Conservation (phyloP, 2,888 invertebrate species). For the Netelia virgata region DNA sequence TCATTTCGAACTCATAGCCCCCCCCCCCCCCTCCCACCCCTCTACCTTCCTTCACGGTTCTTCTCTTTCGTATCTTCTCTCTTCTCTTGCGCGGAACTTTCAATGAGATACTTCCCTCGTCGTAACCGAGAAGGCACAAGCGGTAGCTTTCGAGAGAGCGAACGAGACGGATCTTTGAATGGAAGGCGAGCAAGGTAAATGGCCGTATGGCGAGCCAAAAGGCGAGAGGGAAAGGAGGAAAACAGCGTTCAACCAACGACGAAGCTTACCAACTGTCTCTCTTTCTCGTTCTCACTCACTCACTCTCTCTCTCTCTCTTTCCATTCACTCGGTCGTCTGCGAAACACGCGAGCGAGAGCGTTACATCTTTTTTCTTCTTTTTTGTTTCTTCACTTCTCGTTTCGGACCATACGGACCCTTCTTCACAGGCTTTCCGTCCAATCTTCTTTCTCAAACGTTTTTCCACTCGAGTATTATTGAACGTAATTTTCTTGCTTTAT, state of each 20-base stretch:
- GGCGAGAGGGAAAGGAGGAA: slow-evolving; percentile 4
- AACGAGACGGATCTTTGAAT: slow-evolving; percentile 41
- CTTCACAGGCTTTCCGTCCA: neutral
- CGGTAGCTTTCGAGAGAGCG: slow-evolving; percentile 16
- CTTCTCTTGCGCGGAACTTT: slow-evolving; percentile 14
- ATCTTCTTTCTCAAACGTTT: slow-evolving; percentile 1
- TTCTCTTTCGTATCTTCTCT: slow-evolving; percentile 11
- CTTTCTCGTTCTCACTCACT: slow-evolving; percentile 26
- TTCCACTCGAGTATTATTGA: slow-evolving; percentile 1
- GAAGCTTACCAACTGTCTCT: slow-evolving; percentile 11
- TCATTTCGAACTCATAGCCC: slow-evolving; percentile 3
- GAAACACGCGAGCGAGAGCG: neutral
- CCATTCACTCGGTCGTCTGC: slow-evolving; percentile 27
- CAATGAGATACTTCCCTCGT: slow-evolving; percentile 28
- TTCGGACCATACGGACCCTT: neutral
- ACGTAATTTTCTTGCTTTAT: slow-evolving; percentile 1
- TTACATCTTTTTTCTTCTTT: neutral
- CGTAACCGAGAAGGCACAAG: slow-evolving; percentile 42
- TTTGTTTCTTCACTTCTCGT: neutral
- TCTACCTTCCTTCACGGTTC: too few relatives aligned
- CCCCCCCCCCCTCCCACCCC: too few relatives aligned
- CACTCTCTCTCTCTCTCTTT: slow-evolving; percentile 16
- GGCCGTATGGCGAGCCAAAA: slow-evolving; percentile 45
- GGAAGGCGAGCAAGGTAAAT: slow-evolving; percentile 40
- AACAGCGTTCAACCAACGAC: slow-evolving; percentile 3